Base-by-base conservation (phyloP, 2,113 vertebrate genomes). In the Apeltes quadracus region DNA sequence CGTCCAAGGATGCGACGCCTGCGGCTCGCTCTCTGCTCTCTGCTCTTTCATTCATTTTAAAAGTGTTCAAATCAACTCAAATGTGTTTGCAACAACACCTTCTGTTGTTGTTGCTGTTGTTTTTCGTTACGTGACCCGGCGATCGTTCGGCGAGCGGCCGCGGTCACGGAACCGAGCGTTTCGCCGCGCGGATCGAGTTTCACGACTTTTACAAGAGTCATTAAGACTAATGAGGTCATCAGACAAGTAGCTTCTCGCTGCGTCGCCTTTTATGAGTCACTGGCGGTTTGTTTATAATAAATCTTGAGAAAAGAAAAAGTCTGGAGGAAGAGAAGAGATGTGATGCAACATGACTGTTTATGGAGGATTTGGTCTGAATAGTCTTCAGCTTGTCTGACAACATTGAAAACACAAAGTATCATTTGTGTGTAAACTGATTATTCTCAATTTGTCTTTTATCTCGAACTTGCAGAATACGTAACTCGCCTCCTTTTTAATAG, bases 261-360 rank as follows among this genome's bases (percentile, higher is more conserved):
- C 74, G 34, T 68, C 50, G 12, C 61, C 18, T 25, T 82, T 78
- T 83, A 72, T 16, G 7, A 48, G 5, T 51, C 22, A n/a, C 71
- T 68, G 56, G 63, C 64, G 46, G 43, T 48, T 79, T 72, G 75
- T 71, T 69, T 64, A 61, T 58, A 51, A 79, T 83, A 82, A 82
- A 75, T 84, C 80, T 16, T 4, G 1, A 62, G 59, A 74, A 82
- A 54, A 71, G 75, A 82, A 54, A 43, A 56, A 43, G 15, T 53
- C 16, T 12, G 9, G 14, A 55, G 39, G 48, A 72, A 34, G n/a
- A n/a, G n/a, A n/a, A n/a, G 54, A 32, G 16, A 66, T 55, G 46
- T 3, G 2, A 4, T 15, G 14, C 23, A 22, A 25, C 4, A 16
- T 12, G 15, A 12, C 29, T 2, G 12, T 55, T 67, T 46, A 22